Conservation (phyloP, 2,113 vertebrate genomes). For the Riparia riparia region DNA sequence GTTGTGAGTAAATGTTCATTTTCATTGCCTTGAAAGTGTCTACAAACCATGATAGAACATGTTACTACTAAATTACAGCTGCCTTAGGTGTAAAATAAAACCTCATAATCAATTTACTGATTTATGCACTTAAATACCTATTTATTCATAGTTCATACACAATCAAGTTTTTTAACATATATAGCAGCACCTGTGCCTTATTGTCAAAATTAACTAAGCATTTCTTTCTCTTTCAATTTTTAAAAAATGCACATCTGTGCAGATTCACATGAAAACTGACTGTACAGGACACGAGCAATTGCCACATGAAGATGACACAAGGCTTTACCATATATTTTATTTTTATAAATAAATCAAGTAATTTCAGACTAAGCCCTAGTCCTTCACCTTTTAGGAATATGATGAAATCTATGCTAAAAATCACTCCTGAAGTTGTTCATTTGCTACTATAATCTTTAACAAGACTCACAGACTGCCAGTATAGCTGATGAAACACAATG, state of each 20-base stretch:
- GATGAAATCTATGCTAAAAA: constrained; percentile 43
- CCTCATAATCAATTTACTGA: constrained; percentile 14
- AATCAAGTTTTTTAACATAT: neutral
- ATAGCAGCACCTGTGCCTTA: neutral
- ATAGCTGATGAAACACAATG: neutral
- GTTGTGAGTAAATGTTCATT: constrained; percentile 16
- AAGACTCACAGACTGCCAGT: neutral
- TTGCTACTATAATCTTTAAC: neutral
- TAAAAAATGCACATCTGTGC: neutral
- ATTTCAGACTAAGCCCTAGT: constrained; percentile 19
- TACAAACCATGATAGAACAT: constrained; percentile 39
- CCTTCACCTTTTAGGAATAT: neutral
- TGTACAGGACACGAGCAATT: neutral
- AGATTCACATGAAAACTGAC: neutral
- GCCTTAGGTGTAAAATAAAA: constrained; percentile 25
- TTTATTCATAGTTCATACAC: constrained; percentile 39
- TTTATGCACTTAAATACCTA: constrained; percentile 44
- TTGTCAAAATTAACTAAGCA: constrained; percentile 16
- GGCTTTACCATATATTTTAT: neutral
- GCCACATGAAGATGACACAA: neutral
- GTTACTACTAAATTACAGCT: constrained; percentile 33
- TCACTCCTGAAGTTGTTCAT: neutral
- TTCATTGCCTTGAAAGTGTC: constrained; percentile 13
- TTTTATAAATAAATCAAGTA: constrained; percentile 18
- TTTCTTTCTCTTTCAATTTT: neutral